Conservation (phyloP, 2,888 invertebrate species). For the Xestia rhomboidea region DNA sequence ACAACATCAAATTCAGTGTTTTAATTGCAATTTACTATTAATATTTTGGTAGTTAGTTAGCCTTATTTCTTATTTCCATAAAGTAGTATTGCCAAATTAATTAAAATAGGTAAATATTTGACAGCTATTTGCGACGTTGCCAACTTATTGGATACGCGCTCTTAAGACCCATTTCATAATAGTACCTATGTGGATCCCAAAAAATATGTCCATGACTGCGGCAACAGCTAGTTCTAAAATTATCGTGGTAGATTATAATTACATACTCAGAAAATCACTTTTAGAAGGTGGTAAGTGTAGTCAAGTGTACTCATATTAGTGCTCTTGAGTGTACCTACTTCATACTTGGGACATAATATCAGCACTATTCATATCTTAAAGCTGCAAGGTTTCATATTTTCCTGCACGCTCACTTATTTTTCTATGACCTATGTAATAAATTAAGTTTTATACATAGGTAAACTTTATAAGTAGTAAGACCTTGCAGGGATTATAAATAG, state of each 20-base stretch:
- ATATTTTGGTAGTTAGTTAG: too few species aligned
- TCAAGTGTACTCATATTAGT: not conserved
- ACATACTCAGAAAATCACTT: not conserved
- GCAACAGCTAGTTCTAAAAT: too few species aligned
- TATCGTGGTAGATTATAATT: too few species aligned
- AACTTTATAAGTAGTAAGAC: not conserved
- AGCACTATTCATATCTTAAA: slow-evolving; percentile 58
- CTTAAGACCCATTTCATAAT: not conserved
- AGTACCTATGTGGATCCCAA: too few species aligned
- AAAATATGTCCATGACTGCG: too few species aligned
- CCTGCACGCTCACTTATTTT: slow-evolving; percentile 51
- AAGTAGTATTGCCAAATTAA: too few species aligned
- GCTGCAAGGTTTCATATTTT: slow-evolving; percentile 46
- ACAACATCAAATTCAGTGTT: too few species aligned
- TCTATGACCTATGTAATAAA: slow-evolving; percentile 28
- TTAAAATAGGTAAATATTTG: too few species aligned
- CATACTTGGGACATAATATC: slow-evolving; percentile 21
- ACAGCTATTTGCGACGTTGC: too few species aligned
- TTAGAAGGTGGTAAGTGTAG: not conserved
- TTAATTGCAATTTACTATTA: too few species aligned
- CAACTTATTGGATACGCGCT: too few species aligned
- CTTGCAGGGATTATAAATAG: slow-evolving; percentile 10
- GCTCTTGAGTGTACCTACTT: slow-evolving; percentile 3
- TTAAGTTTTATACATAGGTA: slow-evolving; percentile 14
- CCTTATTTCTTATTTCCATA: too few species aligned